Evolutionary conservation across 2,113 vertebrate species (phyloP), one percentile per base, ranked within the genome.

Genomic region (Nibea albiflora): DNA sequence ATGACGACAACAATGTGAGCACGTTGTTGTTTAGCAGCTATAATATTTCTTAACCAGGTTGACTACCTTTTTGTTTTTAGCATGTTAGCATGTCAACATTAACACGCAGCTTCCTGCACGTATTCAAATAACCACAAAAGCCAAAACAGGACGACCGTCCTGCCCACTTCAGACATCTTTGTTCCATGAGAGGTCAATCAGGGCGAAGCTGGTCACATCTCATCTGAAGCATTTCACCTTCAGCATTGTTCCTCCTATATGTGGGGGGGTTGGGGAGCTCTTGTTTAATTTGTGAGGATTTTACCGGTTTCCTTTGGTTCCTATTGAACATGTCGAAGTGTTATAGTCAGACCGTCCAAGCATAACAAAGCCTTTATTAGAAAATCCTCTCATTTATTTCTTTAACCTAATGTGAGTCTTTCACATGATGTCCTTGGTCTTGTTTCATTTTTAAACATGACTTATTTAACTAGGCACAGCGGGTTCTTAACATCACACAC

Each of bases 361-460:
- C 68, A 72, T 46, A 60, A 71, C 53, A 61, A 65, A 56, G 42
- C 35, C 14, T 83, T 57, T 28, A 53, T 70, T 49, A 53, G n/a
- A 11, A 53, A 54, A 42, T 73, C 31, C 19, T 46, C 39, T 62
- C 10, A 19, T 47, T 57, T 9, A 53, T 42, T 74, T 63, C 7
- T 35, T 35, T 6, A 49, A 73, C 7, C 42, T 12, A 39, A 39
- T 39, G 10, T 24, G 17, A 42, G 39, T 14, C 4, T 8, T 42
- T 76, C 20, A 66, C 4, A 39, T 5, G 28, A 17, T 17, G 22
- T 16, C 35, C 28, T 24, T 9, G 5, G 20, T 9, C 46, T 19
- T 54, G 11, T 44, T 64, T 64, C 0, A 53, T 39, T 19, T 31
- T 12, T 53, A 3, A 19, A 22, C 63, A 9, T 9, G 4, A 56